A percentile compares a stretch with the other conserved stretches of the same genome.
phyloP scores from a whole-genome alignment of 2,113 vertebrate species.

The Sapayoa aenigma region DNA sequence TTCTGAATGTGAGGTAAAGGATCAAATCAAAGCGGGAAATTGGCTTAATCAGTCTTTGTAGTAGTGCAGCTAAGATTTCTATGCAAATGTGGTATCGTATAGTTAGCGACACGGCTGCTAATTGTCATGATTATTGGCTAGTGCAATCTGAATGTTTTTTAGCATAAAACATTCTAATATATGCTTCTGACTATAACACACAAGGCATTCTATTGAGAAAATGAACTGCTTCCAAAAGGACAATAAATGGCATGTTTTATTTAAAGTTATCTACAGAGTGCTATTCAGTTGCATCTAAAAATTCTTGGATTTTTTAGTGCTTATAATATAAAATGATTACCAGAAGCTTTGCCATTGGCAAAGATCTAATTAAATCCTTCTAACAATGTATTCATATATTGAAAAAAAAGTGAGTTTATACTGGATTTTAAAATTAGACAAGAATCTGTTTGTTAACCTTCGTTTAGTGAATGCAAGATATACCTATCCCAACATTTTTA shows the following conservation, averaged over 20 bases:
- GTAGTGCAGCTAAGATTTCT: slow-evolving; percentile 4
- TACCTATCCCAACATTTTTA: neutral
- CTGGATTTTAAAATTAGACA: neutral
- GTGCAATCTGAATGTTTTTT: neutral
- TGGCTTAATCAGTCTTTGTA: neutral
- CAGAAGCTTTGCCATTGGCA: neutral
- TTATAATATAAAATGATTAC: neutral
- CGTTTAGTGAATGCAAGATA: neutral
- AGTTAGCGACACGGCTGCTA: slow-evolving; percentile 39
- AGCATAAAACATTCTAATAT: neutral
- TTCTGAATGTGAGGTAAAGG: neutral
- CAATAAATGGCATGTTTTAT: neutral
- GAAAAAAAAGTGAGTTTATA: neutral
- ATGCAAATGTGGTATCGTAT: neutral
- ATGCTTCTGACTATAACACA: neutral
- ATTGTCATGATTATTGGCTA: slow-evolving; percentile 51
- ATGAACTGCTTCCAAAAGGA: neutral
- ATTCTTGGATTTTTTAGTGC: neutral
- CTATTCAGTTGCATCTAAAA: neutral
- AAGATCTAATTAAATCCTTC: neutral
- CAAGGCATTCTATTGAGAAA: neutral
- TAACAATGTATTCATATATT: neutral
- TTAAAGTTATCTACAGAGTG: neutral
- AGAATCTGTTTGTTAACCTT: neutral
- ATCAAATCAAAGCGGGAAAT: neutral